Percentiles rank a stretch among this genome's conserved stretches.
Evolutionary conservation across 2,888 invertebrate species (phyloP).

Genomic region (Lepetodrilus schrolli): DNA sequence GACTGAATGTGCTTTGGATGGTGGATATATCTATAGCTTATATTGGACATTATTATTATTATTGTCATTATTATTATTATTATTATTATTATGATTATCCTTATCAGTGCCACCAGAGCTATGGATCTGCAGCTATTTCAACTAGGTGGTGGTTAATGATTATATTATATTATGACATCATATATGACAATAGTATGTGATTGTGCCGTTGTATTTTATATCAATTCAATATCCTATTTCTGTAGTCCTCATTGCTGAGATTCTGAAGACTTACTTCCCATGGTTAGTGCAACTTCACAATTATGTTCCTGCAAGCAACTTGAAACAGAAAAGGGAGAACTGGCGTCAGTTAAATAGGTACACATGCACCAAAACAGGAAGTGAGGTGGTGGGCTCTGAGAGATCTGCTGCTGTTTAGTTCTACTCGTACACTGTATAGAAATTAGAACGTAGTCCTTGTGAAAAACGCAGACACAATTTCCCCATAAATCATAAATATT

Average conservation of each 20-base stretch:
- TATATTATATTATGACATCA: background rate
- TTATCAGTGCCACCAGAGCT: no score
- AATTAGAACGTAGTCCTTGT: no score
- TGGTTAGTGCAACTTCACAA: conserved; percentile 16
- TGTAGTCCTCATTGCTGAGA: conserved; percentile 4
- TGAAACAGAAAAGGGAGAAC: conserved; percentile 24
- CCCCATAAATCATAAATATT: no score
- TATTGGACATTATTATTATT: background rate
- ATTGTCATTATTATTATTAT: background rate
- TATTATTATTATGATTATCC: background rate
- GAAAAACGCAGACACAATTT: no score
- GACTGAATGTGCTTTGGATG: background rate
- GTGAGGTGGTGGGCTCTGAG: background rate
- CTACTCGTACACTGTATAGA: no score
- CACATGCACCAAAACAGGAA: no score
- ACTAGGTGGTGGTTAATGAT: no score
- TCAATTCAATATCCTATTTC: background rate
- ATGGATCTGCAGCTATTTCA: no score
- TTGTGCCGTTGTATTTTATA: background rate
- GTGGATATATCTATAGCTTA: no score
- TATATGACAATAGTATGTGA: background rate
- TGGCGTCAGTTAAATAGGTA: conserved; percentile 16
- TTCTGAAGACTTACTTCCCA: conserved; percentile 13
- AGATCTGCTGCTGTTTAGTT: no score
- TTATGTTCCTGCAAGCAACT: conserved; percentile 8